Conservation (phyloP, 2,888 invertebrate genomes). For the Exephanes ischioxanthus region DNA sequence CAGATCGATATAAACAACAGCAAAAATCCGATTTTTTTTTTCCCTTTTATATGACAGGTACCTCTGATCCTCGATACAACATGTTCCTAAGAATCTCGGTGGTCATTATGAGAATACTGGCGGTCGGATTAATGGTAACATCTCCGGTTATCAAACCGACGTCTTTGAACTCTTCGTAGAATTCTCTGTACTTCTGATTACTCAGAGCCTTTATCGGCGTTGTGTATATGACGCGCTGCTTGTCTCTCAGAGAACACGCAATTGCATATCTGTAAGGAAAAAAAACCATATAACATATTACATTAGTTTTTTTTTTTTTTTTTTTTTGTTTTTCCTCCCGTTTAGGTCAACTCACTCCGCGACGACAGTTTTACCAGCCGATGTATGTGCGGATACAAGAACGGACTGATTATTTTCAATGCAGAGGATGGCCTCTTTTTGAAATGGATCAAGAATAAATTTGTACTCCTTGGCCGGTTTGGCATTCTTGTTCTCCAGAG, state of each 20-base stretch:
- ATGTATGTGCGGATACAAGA: constrained; percentile 99
- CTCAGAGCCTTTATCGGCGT: constrained; percentile 99
- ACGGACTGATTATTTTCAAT: constrained; percentile 99
- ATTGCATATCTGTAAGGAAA: constrained; percentile 92
- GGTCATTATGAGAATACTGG: constrained; percentile 99
- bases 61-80: constrained; percentile 99
- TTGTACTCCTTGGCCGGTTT: constrained; percentile 96
- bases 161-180: constrained; percentile 98
- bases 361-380: constrained; percentile 99
- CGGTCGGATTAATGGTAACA: constrained; percentile 99
- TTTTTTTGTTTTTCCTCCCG: constrained; percentile 22
- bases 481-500: constrained; percentile 86
- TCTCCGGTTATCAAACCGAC: constrained; percentile 99
- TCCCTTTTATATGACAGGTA: constrained; percentile 53
- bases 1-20: background rate
- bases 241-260: constrained; percentile 96
- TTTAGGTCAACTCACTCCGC: constrained; percentile 92
- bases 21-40: background rate
- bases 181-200: constrained; percentile 99
- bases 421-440: constrained; percentile 98
- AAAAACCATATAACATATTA: constrained; percentile 13
- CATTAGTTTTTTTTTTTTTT: background rate
- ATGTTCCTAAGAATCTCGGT: constrained; percentile 99
- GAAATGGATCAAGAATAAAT: constrained; percentile 98
- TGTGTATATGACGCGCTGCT: constrained; percentile 99